Evolutionary conservation across 1,140 invertebrate genomes (phyloP).

Genomic region (Drosophila erecta): DNA sequence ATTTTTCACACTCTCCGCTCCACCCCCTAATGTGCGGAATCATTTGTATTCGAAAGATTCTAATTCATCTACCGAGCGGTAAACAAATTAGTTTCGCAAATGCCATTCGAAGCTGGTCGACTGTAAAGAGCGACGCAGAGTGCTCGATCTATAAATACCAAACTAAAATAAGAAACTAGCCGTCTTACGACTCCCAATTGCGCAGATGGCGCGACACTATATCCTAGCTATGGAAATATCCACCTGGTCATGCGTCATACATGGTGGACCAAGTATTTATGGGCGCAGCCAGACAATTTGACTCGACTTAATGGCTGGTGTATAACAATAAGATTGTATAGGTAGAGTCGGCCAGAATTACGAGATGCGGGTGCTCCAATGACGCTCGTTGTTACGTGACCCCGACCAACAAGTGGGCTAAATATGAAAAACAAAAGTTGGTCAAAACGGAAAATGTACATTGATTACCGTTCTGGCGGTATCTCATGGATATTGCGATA

Average conservation of each 20-base stretch:
- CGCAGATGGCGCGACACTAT: constrained; percentile 28
- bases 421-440: background rate
- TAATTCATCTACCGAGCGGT: constrained; percentile 10
- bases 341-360: constrained; percentile 1
- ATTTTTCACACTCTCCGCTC: constrained; percentile 7
- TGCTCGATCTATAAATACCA: constrained; percentile 45
- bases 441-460: background rate
- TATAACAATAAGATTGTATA: constrained; percentile 7
- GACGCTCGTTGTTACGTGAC: constrained; percentile 25
- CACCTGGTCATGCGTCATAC: constrained; percentile 29
- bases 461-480: no score
- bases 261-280: background rate
- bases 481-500: no score
- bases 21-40: constrained; percentile 49
- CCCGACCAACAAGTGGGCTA: background rate
- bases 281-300: constrained; percentile 1
- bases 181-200: constrained; percentile 35
- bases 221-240: background rate
- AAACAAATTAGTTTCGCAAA: constrained; percentile 75
- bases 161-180: constrained; percentile 11
- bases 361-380: constrained; percentile 30
- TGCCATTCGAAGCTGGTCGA: constrained; percentile 45
- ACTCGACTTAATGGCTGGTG: background rate
- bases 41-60: constrained; percentile 29
- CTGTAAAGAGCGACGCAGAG: constrained; percentile 33